Base-by-base conservation (phyloP, 2,113 vertebrate species). In the Paradisaea rubra region DNA sequence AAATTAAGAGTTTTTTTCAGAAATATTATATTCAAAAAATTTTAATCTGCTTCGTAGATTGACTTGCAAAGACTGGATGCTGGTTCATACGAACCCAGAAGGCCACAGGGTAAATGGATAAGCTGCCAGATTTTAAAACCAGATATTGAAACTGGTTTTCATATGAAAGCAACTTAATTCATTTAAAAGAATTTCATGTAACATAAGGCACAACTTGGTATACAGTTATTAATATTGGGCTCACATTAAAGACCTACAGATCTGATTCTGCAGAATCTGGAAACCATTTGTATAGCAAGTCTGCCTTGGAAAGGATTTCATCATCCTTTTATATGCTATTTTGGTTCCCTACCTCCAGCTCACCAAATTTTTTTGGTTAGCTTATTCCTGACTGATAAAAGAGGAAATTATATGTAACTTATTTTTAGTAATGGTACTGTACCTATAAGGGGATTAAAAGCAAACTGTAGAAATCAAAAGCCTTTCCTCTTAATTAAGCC, bases 401-500 rank as follows among this genome's bases (percentile, higher is more conserved):
- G 8, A 8, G 8, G 77, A 93, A 89, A 63, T 35, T 14, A 53
- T 23, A 79, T 28, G 8, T 13, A 61, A 69, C 20, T 70, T 49
- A 37, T 41, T 83, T 81, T 59, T 54, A 49, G 45, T 21, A 72
- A 66, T 7, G 31, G 10, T 64, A 37, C 33, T 61, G 18, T 39
- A 87, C 13, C 21, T 73, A 52, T 15, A 80, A 69, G 15, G 11
- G 25, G 4, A 9, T 72, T 41, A 76, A 89, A 84, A 74, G 15
- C 23, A 68, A 93, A 89, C n/a, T 27, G 8, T 66, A 89, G 42
- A 81, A 94, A 94, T 94, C 72, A 85, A 94, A 95, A 81, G 3
- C 37, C 8, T 84, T 52, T 60, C 68, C 52, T 91, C 88, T 88
- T 96, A 93, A 81, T 95, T 93, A 91, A 95, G 37, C 23, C 73